Evolutionary conservation across 2,113 vertebrate genomes (phyloP).

Genomic region (Holacanthus passer): DNA sequence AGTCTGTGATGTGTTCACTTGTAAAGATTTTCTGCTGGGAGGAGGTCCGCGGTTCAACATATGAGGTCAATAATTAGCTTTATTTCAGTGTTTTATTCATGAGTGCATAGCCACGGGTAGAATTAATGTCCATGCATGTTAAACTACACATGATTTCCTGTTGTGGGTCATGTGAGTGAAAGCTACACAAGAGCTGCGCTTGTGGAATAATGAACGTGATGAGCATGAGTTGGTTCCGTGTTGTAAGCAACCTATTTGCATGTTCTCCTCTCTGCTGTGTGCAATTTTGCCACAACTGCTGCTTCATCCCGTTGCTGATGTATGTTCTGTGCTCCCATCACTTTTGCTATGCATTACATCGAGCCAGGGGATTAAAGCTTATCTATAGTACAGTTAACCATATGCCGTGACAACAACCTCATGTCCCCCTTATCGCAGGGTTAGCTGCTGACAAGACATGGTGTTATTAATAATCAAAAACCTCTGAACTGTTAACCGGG

Average conservation of each 20-base stretch:
- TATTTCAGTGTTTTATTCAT: slow-evolving; percentile 59
- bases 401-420: slow-evolving; percentile 69
- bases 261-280: slow-evolving; percentile 19
- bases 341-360: slow-evolving; percentile 70
- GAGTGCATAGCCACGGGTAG: slow-evolving; percentile 32
- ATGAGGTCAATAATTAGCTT: slow-evolving; percentile 33
- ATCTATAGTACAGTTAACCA: slow-evolving; percentile 70
- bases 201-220: slow-evolving; percentile 42
- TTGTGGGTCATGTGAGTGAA: slow-evolving; percentile 39
- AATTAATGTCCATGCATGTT: slow-evolving; percentile 42
- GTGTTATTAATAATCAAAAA: slow-evolving; percentile 65
- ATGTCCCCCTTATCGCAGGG: slow-evolving; percentile 67
- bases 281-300: slow-evolving; percentile 16
- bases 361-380: slow-evolving; percentile 70
- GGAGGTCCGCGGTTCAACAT: neutral
- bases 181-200: slow-evolving; percentile 6
- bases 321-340: slow-evolving; percentile 35
- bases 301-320: slow-evolving; percentile 21
- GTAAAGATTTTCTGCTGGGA: slow-evolving; percentile 3
- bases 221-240: slow-evolving; percentile 36
- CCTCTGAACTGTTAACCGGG: slow-evolving; percentile 54
- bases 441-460: slow-evolving; percentile 63
- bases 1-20: neutral
- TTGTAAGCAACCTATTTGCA: slow-evolving; percentile 19
- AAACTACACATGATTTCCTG: slow-evolving; percentile 45